A percentile compares a stretch with the other conserved stretches of the same genome.
Evolutionary conservation across 2,113 vertebrate species (phyloP).

Genomic region (western clawed frog (Xenopus tropicalis)): UCB_Xtro_10.0 CM004445.2:15479501-15480000

Average conservation of each 20-base stretch:
- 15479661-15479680: neutral
- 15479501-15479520: constrained; percentile 3
- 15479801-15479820: no score
- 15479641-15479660: neutral
- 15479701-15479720: neutral
- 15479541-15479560: neutral
- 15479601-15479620: neutral
- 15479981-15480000: no score
- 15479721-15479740: neutral
- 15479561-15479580: neutral
- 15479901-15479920: no score
- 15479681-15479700: neutral
- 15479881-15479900: no score
- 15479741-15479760: neutral
- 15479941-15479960: no score
- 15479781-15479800: neutral
- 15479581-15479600: neutral
- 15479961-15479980: no score
- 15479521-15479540: constrained; percentile 7
- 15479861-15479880: no score
- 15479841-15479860: no score
- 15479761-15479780: neutral
- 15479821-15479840: no score
- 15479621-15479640: neutral
- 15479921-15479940: no score